Percentiles rank a stretch among this genome's conserved stretches.
These are phyloP conservation scores for Procambarus virginalis DNA, from an alignment of 1,140 invertebrate species.

Conservation along the genomic window DNA sequence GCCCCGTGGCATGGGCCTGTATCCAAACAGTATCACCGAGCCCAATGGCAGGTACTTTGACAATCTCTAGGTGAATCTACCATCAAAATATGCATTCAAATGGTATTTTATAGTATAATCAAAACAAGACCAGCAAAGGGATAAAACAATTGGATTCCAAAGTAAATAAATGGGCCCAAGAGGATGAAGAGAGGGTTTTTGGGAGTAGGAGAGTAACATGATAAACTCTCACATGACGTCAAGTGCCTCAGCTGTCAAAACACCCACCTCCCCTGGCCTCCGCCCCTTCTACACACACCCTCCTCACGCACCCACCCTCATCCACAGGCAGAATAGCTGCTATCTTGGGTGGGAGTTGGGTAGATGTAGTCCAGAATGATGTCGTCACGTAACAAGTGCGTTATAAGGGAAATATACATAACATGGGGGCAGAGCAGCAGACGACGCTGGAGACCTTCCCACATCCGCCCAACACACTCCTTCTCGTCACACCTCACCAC, in stretches of 20 bases:
- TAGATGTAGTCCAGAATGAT: background rate
- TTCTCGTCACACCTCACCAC: background rate
- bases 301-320: too few species aligned
- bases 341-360: background rate
- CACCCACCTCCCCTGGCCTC: background rate
- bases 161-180: too few species aligned
- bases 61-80: too few species aligned
- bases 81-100: too few species aligned
- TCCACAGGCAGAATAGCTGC: background rate
- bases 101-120: too few species aligned
- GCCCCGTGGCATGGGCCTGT: too few species aligned
- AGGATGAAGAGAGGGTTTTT: too few species aligned
- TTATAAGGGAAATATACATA: background rate
- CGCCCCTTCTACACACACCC: too few species aligned
- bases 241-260: background rate
- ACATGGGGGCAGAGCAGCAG: background rate
- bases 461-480: background rate
- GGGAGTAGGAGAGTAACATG: background rate
- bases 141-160: too few species aligned
- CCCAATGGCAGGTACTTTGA: too few species aligned
- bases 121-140: too few species aligned
- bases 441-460: slow-evolving; percentile 38
- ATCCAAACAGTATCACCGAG: too few species aligned
- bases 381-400: background rate
- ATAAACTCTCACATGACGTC: background rate